phyloP scores from a whole-genome alignment of 2,888 invertebrate species.

The Mystacides longicornis region DNA sequence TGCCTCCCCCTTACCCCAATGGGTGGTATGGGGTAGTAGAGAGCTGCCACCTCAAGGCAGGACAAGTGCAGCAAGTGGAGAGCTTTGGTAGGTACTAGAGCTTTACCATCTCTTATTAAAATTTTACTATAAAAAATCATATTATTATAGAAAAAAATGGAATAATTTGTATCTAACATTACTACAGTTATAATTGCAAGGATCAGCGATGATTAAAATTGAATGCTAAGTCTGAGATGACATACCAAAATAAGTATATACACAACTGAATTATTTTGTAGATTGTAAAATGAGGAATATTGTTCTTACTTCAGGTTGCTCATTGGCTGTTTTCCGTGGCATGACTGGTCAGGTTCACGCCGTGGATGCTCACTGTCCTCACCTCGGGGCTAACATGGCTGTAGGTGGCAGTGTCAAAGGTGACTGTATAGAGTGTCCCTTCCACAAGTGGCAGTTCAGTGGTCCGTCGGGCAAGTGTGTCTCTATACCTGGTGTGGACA shows the following conservation, averaged over 20 bases:
- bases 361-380: conserved; percentile 84
- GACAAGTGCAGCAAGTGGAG: conserved; percentile 53
- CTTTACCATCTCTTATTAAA: too few relatives aligned
- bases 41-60: conserved; percentile 49
- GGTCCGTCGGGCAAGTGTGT: conserved; percentile 66
- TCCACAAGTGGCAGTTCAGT: conserved; percentile 80
- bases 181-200: too few relatives aligned
- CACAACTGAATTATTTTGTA: too few relatives aligned
- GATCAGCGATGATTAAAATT: too few relatives aligned
- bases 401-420: conserved; percentile 70
- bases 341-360: conserved; percentile 56
- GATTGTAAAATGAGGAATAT: not conserved
- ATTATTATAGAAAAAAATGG: too few relatives aligned
- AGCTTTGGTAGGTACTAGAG: conserved; percentile 53
- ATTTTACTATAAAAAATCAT: too few relatives aligned
- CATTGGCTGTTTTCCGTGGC: conserved; percentile 64
- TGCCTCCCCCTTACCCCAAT: conserved; percentile 83
- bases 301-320: conserved; percentile 45
- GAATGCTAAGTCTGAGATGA: too few relatives aligned
- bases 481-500: conserved; percentile 55
- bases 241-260: too few relatives aligned
- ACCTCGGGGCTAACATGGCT: conserved; percentile 81
- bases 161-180: too few relatives aligned
- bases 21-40: conserved; percentile 82
- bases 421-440: conserved; percentile 80